Evolutionary conservation across 2,888 invertebrate genomes (phyloP), one percentile per base, ranked within the genome.

Genomic region (Chouioia cunea): DNA sequence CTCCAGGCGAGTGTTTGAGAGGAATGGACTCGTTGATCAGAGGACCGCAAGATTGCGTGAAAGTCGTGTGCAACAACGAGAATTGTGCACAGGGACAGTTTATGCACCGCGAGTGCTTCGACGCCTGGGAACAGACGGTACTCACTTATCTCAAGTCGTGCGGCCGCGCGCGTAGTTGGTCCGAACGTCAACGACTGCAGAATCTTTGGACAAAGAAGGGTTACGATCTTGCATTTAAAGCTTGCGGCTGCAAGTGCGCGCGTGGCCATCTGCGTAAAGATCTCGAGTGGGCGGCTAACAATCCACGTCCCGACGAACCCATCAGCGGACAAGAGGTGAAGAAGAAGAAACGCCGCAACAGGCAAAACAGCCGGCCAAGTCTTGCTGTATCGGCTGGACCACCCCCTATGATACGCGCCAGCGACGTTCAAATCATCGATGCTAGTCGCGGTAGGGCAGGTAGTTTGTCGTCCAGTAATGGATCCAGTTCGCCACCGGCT

Each of bases 201-300:
- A 97, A 97, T 86, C 87, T 98, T 71, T 98, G 98, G 98, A 97
- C 97, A 68, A 97, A 97, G 87, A 97, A 97, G 86, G 97, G 97
- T 65, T 97, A 97, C 88, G 97, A 98, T 86, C 87, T 97, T 84
- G 97, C 97, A 8, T 97, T 93, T 87, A 97, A 97, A 81, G 96
- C 96, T 8, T 98, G 97, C 88, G 94, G 93, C 50, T 98, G 98
- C 87, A 93, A 93, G 75, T 97, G 97, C 87, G 94, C 94, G 2
- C 90, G 95, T 43, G 97, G 97, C 6, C 97, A 97, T 82, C 86
- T 98, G 78, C 93, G 96, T 82, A 98, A 97, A 86, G 97, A 98
- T 87, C 88, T 97, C 62, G 96, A 97, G 84, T 97, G 97, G 94
- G 2, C 44, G 62, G 53, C 77, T 87, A 87, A 47, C 86, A 87